These are phyloP conservation scores for Trididemnum nubilum DNA, from an alignment of 23 tunicate species.

Conservation along the genomic window DNA sequence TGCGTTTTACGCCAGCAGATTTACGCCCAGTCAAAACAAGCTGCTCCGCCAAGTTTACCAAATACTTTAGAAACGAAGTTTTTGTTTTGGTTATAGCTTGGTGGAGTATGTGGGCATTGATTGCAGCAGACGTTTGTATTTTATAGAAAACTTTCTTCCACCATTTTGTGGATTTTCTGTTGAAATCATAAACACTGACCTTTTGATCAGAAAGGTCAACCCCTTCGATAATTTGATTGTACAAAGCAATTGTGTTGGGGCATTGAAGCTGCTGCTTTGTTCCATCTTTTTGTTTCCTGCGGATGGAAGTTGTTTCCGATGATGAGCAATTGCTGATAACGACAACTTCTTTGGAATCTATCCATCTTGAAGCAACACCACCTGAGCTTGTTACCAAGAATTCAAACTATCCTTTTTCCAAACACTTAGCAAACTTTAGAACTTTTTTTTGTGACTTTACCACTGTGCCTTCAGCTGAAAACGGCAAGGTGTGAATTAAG, in stretches of 20 bases:
- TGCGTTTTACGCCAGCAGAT: constrained; percentile 13
- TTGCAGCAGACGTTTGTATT: constrained; percentile 32
- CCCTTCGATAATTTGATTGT: constrained; percentile 12
- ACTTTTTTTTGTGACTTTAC: constrained; percentile 5
- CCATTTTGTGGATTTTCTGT: constrained; percentile 21
- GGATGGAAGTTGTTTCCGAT: constrained; percentile 13
- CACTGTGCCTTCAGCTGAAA: constrained; percentile 23
- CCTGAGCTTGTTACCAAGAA: constrained; percentile 24
- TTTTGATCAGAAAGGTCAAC: constrained; percentile 30
- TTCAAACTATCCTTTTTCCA: constrained; percentile 25
- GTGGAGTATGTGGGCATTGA: not conserved
- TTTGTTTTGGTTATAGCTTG: not conserved
- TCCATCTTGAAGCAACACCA: constrained; percentile 26
- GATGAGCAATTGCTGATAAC: constrained; percentile 21
- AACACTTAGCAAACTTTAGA: constrained; percentile 12
- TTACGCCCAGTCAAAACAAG: constrained; percentile 23
- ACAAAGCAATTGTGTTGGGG: constrained; percentile 34
- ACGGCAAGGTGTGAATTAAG: constrained; percentile 18
- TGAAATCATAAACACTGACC: constrained; percentile 27
- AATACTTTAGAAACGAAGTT: constrained; percentile 25
- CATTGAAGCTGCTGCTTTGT: constrained; percentile 25
- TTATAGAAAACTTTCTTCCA: constrained; percentile 18
- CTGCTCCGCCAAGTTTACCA: constrained; percentile 19
- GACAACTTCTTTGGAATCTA: constrained; percentile 31
- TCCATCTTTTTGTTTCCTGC: constrained; percentile 28